Percentiles rank a stretch among this genome's conserved stretches.
Conservation (phyloP, 2,888 invertebrate species). For the Cactoblastis cactorum region DNA sequence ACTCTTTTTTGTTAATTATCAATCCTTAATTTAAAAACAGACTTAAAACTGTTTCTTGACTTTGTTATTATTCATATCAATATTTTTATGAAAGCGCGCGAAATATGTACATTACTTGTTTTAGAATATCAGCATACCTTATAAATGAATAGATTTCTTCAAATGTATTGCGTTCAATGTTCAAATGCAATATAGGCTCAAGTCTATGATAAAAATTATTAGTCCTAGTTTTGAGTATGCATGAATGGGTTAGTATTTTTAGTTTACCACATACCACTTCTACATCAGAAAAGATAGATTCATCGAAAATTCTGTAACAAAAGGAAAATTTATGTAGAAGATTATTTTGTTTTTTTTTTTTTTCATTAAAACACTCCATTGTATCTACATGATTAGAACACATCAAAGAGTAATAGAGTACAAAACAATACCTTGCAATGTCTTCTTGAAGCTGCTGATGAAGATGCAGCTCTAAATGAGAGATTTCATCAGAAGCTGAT, state of each 20-base stretch:
- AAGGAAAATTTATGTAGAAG: background rate
- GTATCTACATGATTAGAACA: too few relatives aligned
- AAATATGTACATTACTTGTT: background rate
- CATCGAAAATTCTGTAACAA: conserved; percentile 80
- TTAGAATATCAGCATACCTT: conserved; percentile 44
- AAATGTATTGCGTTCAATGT: conserved; percentile 71
- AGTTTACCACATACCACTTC: conserved; percentile 79
- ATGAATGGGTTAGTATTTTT: conserved; percentile 79
- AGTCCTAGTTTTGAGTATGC: conserved; percentile 80
- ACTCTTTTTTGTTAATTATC: too few relatives aligned
- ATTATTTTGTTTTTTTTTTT: background rate
- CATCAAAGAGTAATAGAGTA: background rate
- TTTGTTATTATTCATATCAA: too few relatives aligned
- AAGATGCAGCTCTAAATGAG: conserved; percentile 52
- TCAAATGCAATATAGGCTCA: conserved; percentile 72
- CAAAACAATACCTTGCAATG: conserved; percentile 52
- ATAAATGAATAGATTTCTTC: conserved; percentile 76
- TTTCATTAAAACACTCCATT: background rate
- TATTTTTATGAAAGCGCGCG: too few relatives aligned
- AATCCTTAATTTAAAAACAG: too few relatives aligned
- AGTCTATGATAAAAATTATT: conserved; percentile 78
- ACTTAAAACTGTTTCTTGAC: too few relatives aligned
- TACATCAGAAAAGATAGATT: conserved; percentile 80
- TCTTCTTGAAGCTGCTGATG: conserved; percentile 66
- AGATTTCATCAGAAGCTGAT: conserved; percentile 55